Evolutionary conservation across 2,113 vertebrate species (phyloP), one percentile per base, ranked within the genome.

Genomic region (Corythornis madagascariensis): DNA sequence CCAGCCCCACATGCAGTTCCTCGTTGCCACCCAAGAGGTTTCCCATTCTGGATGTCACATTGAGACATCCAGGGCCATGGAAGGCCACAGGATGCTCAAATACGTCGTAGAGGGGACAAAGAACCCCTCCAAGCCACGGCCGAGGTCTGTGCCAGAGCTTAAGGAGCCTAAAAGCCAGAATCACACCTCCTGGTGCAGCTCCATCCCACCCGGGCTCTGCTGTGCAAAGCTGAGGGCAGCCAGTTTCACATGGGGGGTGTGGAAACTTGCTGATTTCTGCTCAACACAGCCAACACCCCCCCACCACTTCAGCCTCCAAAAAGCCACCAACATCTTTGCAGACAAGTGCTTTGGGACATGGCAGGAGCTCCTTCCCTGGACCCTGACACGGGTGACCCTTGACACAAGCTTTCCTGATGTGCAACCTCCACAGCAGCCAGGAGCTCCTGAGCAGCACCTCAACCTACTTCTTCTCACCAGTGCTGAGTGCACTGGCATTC

Each of bases 391-490:
- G 56, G 28, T 0, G 2, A 48, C 42, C 48, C 42, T 29, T 20
- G 0, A 6, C 20, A 15, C 0, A 1, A n/a, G 13, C 7, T 7
- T 21, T 11, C 14, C 61, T 35, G 5, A 1, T 16, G 1, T 0
- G 3, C 22, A 25, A 26, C 52, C 28, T 31, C 24, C 0, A 5
- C 28, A 8, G 45, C 43, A 33, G 28, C 61, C 6, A 25, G 11
- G 19, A 52, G 24, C 17, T 52, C 24, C 50, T 52, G 50, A 52
- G 50, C 50, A 52, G 25, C 16, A 29, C 19, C 45, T 29, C 73
- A 1, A 15, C 10, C 53, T 11, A 3, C 22, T 29, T 10, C 50
- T 25, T 4, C 10, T 15, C 52, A 14, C 28, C 1, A 0, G 21
- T 2, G 7, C 50, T 13, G 65, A 73, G 12, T 9, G 38, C 7